Base-by-base conservation (phyloP, 2,113 vertebrate species). In the Aptenodytes forsteri region DNA sequence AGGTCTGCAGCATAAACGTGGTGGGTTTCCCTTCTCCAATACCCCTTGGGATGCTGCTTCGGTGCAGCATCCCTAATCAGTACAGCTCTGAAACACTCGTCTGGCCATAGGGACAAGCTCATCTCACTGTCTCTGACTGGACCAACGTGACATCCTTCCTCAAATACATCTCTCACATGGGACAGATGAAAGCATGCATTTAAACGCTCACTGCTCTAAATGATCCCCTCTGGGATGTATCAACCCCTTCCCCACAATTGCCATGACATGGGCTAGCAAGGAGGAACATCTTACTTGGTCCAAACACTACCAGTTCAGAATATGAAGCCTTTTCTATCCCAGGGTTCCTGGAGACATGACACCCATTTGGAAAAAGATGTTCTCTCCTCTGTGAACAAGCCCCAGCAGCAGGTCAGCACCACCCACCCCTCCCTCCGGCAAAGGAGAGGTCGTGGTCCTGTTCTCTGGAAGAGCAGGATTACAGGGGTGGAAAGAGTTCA, bases 401-500 rank as follows among this genome's bases (percentile, higher is more conserved):
- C 21, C 50, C 71, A 83, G 73, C 12, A 9, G 69, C 73, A 87
- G 49, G 49, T 65, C 78, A 89, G 84, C 83, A 79, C 11, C 76
- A 69, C 26, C 34, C 27, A 46, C 25, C 17, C 47, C 65, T 77
- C 49, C 50, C 75, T 70, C 20, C 0, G 1, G 56, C 54, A 73
- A 66, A 89, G 40, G 56, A 42, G n/a, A 72, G 89, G 62, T 94
- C 87, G 52, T 8, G 17, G 87, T 80, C 32, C 42, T 52, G 49
- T 58, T 34, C 65, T 73, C 42, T 80, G 70, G 84, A 79, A 93
- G 32, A 85, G 23, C n/a, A 83, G 90, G 50, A 93, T 91, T 91
- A 71, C 11, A 91, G 46, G 46, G 54, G 40, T 93, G 49, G 71
- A 22, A 87, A 47, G 62, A 85, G 83, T 83, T 84, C 83, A 64